Base-by-base conservation (phyloP, 2,888 invertebrate genomes). In the Zaprionus bogoriensis region DNA sequence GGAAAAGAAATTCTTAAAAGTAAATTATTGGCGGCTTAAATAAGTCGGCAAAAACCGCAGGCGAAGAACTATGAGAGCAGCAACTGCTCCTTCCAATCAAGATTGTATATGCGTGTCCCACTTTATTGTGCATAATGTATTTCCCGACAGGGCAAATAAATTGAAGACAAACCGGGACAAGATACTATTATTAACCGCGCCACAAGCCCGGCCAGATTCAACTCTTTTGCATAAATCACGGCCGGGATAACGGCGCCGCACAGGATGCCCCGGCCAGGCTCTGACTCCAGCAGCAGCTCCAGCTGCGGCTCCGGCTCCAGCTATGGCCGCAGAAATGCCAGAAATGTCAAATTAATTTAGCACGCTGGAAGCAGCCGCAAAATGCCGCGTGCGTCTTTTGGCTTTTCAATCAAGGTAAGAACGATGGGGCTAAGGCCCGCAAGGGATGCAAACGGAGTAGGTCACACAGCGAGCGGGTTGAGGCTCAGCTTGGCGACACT, bases 331-430 rank as follows among this genome's bases (percentile, higher is more conserved):
- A 82, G 68, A 59, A 67, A 67, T 76, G 63, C 58, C 61, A 62
- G 72, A 83, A 83, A 81, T 83, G 80, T 77, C 74, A 86, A 81
- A 81, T 83, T 86, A 86, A 81, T 86, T 81, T 86, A 86, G 62
- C 79, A 66, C 63, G 50, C 55, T 67, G 74, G 50, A 52, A 46
- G 58, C 66, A 54, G 46, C 60, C 58, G 48, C 42, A 53, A 76
- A 72, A 59, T 42, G 53, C 54, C 50, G 65, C 62, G 54, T 45
- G 57, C 51, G 59, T 59, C 74, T 68, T 62, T 73, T 65, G 65
- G 67, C 63, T 83, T 81, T 86, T 83, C 86, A 81, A 81, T 81
- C 80, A 86, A 83, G 76, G 78, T 75, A 67, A 58, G 38, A 44
- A n/a, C 7, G 48, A n/a, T 9, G 48, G 32, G 17, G n/a, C 17